Base-by-base conservation (phyloP, 1,140 invertebrate genomes). In the Pseudomyrmex flavicornis region DNA sequence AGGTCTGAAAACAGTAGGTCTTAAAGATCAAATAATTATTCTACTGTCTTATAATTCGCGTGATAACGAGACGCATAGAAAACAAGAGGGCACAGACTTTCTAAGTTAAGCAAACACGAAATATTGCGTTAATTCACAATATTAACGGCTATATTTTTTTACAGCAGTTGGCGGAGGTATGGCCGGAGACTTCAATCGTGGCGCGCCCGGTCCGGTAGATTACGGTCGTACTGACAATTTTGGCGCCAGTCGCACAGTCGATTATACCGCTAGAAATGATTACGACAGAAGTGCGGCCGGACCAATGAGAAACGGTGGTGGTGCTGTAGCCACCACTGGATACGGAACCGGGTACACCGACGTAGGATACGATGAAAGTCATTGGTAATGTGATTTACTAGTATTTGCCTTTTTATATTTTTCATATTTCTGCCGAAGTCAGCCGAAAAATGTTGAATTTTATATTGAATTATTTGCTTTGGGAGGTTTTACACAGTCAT, bases 301-400 rank as follows among this genome's bases (percentile, higher is more conserved):
- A 22, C 94, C 94, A 7, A 94, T 94, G 93, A 92, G 94, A 83
- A 94, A 94, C 26, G 94, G 94, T n/a, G 93, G 93, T 70, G 92
- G 91, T 8, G 90, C 92, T 0, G 93, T 93, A 20, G 92, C 93
- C 59, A 90, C 91, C 12, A 93, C 93, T 46, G 93, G 93, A 7
- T 94, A 94, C 76, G 93, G 93, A 13, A 91, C 91, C 84, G 93
- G 93, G 62, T 94, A 94, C 80, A 90, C 91, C 46, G 94, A 94
- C 84, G 92, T 93, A 79, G 93, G 93, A 91, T 94, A 93, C 89
- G 92, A 89, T 86, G 89, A 90, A 82, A 89, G 86, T 22, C 89
- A 90, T 48, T 90, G 89, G 88, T 89, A 88, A 84, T 54, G 72
- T 86, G 85, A 46, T 61, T 35, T 35, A 35, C 44, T 68, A 52